A percentile compares a stretch with the other conserved stretches of the same genome.
These are phyloP conservation scores for Novumbra hubbsi DNA, from an alignment of 2,797 vertebrate species.

Conservation along the genomic window DNA sequence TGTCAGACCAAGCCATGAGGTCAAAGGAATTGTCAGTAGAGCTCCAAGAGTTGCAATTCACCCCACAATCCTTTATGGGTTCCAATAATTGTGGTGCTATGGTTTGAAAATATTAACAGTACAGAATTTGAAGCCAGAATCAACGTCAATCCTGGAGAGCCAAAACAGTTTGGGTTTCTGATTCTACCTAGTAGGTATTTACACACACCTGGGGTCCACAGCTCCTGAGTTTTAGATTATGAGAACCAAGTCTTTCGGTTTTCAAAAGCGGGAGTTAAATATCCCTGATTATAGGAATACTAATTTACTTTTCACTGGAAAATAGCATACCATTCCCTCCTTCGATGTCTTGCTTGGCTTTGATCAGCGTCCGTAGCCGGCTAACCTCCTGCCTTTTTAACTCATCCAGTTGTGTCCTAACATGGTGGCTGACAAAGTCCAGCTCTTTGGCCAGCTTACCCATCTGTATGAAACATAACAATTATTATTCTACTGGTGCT, in stretches of 20 bases:
- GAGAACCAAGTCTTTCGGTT: background rate
- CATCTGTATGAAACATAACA: slow-evolving; percentile 72
- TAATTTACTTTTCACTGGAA: background rate
- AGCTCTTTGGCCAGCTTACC: slow-evolving; percentile 94
- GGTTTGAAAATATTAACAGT: background rate
- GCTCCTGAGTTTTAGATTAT: background rate
- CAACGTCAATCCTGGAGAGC: background rate
- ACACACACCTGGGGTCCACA: too few relatives aligned
- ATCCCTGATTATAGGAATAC: background rate
- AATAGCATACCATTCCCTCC: slow-evolving; percentile 80
- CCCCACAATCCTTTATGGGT: too few relatives aligned
- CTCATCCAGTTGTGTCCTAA: slow-evolving; percentile 92
- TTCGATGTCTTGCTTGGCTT: slow-evolving; percentile 91
- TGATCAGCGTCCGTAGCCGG: slow-evolving; percentile 91
- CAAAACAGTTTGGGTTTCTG: background rate
- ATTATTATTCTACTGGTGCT: background rate
- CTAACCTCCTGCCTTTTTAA: slow-evolving; percentile 95
- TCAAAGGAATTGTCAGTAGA: too few relatives aligned
- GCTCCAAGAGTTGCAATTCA: too few relatives aligned
- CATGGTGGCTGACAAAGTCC: slow-evolving; percentile 94
- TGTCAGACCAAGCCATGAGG: too few relatives aligned
- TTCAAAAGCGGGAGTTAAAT: too few relatives aligned
- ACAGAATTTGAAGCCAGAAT: background rate
- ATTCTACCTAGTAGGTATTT: background rate
- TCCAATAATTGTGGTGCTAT: background rate